Evolutionary conservation across 2,113 vertebrate genomes (phyloP), one percentile per base, ranked within the genome.

Genomic region (Aramus guarauna): DNA sequence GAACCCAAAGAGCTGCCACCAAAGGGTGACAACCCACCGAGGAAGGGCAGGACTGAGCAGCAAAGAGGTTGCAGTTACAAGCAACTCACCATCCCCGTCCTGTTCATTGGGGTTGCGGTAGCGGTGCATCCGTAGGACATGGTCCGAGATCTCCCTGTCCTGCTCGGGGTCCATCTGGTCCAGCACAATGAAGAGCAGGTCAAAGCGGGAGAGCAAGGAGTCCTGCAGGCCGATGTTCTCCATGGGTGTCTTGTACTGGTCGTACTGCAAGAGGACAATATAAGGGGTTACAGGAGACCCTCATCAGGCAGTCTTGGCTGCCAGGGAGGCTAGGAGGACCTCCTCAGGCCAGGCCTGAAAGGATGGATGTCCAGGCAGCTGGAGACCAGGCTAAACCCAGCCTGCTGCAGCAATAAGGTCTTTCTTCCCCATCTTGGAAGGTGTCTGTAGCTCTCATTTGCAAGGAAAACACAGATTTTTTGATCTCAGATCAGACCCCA

Each of bases 181-280:
- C 98, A 99, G 97, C 97, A 99, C 97, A 24, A 99, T 99, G 98
- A 99, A 99, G 48, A 99, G 99, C 62, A 99, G 98, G 97, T 99
- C 99, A 2, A 99, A 99, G 37, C 99, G 99, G 2, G 99, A 99
- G 19, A 99, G 98, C 93, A 99, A 96, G 0, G 99, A 99, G 96
- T 99, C 99, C 98, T 99, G 99, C 20, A 99, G 98, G 45, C 99
- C 99, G 1, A 99, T 99, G 98, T 99, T 99, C 93, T 99, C 99
- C 99, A 99, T 99, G 12, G 99, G 99, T 0, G 99, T 99, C 97
- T 99, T 99, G 79, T 99, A 99, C 95, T 99, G 99, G 91, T 99
- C 98, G 1, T 99, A 99, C 99, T 99, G 97, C 23, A 94, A 63
- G 26, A 60, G 15, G 30, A 72, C 0, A 4, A 36, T 1, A 1